Evolutionary conservation across 2,797 vertebrate genomes (phyloP).

Genomic region (Anolis apletophallus): DNA sequence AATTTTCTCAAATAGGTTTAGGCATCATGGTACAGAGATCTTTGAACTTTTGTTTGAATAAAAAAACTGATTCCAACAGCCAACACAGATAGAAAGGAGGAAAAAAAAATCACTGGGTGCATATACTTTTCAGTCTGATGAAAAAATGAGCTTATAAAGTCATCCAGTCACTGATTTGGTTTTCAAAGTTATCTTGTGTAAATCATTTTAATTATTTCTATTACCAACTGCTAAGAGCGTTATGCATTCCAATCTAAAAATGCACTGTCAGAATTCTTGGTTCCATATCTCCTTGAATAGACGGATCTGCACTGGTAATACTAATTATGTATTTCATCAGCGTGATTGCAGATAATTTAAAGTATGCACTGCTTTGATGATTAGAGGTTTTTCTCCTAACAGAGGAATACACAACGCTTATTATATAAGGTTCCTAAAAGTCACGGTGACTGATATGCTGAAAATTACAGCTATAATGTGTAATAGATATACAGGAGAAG

Average conservation of each 20-base stretch:
- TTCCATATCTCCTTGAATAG: conserved; percentile 56
- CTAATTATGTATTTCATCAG: conserved; percentile 67
- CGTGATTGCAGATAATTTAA: conserved; percentile 70
- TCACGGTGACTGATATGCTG: conserved; percentile 38
- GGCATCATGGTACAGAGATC: no score
- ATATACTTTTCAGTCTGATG: conserved; percentile 52
- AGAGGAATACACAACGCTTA: conserved; percentile 46
- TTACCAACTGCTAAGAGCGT: conserved; percentile 62
- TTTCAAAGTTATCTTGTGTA: conserved; percentile 64
- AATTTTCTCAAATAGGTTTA: no score
- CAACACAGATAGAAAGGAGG: no score
- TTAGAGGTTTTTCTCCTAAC: conserved; percentile 38
- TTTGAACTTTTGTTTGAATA: no score
- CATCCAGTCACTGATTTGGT: conserved; percentile 68
- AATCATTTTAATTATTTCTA: conserved; percentile 71
- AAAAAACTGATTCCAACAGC: no score
- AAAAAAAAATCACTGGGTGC: conserved; percentile 55
- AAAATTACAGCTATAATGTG: conserved; percentile 50
- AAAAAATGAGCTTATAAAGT: conserved; percentile 69
- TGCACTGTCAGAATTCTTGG: conserved; percentile 57
- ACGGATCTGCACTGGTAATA: conserved; percentile 68
- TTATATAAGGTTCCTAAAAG: conserved; percentile 57
- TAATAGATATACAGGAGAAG: neutral
- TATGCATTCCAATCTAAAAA: conserved; percentile 59
- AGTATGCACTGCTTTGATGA: conserved; percentile 67